A percentile compares a stretch with the other conserved stretches of the same genome.
Evolutionary conservation across 2,888 invertebrate genomes (phyloP).

Genomic region (Amblyteles armatorius): DNA sequence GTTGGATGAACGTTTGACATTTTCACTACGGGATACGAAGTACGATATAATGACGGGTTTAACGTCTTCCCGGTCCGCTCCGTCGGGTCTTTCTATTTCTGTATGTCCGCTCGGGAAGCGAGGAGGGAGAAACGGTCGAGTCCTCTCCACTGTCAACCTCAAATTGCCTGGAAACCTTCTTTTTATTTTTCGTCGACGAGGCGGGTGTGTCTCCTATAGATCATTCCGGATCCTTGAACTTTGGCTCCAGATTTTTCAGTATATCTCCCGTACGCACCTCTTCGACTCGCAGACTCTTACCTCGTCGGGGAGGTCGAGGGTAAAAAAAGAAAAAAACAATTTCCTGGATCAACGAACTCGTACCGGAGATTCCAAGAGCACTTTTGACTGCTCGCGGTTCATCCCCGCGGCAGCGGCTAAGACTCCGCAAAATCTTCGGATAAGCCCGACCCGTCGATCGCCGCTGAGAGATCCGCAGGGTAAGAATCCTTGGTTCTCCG

Average conservation of each 20-base stretch:
- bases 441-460: conserved; percentile 46
- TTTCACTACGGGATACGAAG: conserved; percentile 81
- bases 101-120: conserved; percentile 30
- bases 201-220: conserved; percentile 40
- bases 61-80: conserved; percentile 76
- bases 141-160: conserved; percentile 73
- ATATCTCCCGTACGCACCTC: conserved; percentile 1
- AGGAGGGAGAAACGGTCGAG: conserved; percentile 16
- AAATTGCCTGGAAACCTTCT: conserved; percentile 81
- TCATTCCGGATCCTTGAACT: conserved; percentile 32
- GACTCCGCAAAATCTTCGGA: conserved; percentile 62
- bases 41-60: conserved; percentile 82
- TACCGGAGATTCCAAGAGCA: conserved; percentile 30
- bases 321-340: conserved; percentile 30
- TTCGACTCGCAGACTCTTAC: neutral
- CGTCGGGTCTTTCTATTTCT: conserved; percentile 45
- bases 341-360: conserved; percentile 64
- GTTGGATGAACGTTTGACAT: conserved; percentile 80
- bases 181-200: conserved; percentile 40
- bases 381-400: conserved; percentile 28
- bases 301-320: conserved; percentile 9
- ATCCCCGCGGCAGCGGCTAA: conserved; percentile 24
- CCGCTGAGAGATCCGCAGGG: conserved; percentile 3
- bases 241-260: conserved; percentile 16
- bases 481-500: conserved; percentile 8